These are phyloP conservation scores for Dermochelys coriacea DNA, from an alignment of 2,797 vertebrate species.

Conservation along the genomic window DNA sequence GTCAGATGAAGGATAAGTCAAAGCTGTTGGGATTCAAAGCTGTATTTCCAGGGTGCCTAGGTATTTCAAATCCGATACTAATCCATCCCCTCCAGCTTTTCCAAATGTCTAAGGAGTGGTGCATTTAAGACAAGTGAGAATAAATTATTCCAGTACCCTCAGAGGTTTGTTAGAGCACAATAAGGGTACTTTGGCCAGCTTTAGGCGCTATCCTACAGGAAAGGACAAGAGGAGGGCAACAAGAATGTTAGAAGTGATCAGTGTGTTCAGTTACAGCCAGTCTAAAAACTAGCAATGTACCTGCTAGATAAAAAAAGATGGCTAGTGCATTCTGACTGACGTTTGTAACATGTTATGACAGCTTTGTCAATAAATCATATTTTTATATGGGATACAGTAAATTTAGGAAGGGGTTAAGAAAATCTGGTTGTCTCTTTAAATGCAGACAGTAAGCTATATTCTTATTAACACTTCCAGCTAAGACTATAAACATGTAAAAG, in stretches of 20 bases:
- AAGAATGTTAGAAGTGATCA: background rate
- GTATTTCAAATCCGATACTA: background rate
- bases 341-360: background rate
- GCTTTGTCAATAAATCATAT: background rate
- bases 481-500: rapidly evolving
- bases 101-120: rapidly evolving
- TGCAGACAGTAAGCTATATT: background rate
- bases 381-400: background rate
- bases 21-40: background rate
- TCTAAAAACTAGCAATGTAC: background rate
- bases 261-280: background rate
- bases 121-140: background rate
- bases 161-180: background rate
- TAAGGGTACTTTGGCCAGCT: background rate
- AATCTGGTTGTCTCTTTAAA: background rate
- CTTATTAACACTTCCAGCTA: background rate
- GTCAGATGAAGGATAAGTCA: background rate
- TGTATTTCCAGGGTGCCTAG: background rate
- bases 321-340: background rate
- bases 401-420: background rate
- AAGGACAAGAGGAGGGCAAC: background rate
- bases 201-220: background rate
- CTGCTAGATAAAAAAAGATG: background rate
- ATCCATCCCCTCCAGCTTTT: background rate
- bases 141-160: background rate